Conservation (phyloP, 2,888 invertebrate genomes). For the Nomada lathburiana region DNA sequence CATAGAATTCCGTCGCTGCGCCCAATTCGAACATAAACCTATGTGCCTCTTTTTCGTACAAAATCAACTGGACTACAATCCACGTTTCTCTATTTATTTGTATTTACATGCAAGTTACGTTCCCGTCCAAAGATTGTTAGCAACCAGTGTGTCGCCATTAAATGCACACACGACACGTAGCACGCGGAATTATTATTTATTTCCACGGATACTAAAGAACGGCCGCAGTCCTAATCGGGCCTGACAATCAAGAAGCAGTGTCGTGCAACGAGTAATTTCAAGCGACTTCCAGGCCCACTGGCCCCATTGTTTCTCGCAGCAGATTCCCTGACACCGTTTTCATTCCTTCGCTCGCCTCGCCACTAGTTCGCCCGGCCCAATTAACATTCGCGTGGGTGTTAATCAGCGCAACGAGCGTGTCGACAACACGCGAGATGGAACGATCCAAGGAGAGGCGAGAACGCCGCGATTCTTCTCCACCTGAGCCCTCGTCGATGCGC, state of each 20-base stretch:
- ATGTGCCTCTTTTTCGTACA: background rate
- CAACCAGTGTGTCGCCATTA: no score
- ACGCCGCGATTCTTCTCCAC: slow-evolving; percentile 17
- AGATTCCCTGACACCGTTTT: slow-evolving; percentile 58
- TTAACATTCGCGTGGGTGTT: slow-evolving; percentile 55
- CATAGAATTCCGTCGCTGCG: background rate
- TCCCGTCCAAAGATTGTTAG: no score
- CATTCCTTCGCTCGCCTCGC: slow-evolving; percentile 8
- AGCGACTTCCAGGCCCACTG: slow-evolving; percentile 44
- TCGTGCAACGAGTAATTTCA: slow-evolving; percentile 21
- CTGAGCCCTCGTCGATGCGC: slow-evolving; percentile 3
- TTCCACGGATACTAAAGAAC: background rate
- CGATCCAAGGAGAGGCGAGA: slow-evolving; percentile 7
- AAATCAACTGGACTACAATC: no score
- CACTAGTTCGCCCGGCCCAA: slow-evolving; percentile 33
- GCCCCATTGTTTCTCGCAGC: slow-evolving; percentile 51
- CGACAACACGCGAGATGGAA: background rate
- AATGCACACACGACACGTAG: no score
- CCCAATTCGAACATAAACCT: background rate
- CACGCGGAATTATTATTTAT: no score
- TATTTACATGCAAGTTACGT: no score
- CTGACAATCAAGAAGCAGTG: slow-evolving; percentile 17
- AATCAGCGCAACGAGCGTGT: slow-evolving; percentile 22
- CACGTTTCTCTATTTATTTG: no score
- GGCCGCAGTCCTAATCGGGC: slow-evolving; percentile 20